Conservation (phyloP, 2,888 invertebrate species). For the Zeuzera pyrina region DNA sequence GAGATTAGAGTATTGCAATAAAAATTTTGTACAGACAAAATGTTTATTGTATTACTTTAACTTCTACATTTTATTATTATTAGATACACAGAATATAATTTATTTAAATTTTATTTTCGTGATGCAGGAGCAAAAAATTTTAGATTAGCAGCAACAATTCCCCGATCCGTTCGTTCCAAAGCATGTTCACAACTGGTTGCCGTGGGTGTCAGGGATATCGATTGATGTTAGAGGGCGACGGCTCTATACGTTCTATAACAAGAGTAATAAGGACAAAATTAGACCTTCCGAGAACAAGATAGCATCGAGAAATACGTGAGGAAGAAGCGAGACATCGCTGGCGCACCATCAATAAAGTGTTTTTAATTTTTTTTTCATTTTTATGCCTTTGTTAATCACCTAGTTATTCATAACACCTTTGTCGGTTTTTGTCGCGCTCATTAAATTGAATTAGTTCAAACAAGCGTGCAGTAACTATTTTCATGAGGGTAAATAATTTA, state of each 20-base stretch:
- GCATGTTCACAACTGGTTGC: slow-evolving; percentile 38
- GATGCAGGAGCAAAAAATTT: too few relatives aligned
- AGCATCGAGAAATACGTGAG: slow-evolving; percentile 52
- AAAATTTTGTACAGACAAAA: too few relatives aligned
- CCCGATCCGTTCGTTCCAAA: slow-evolving; percentile 21
- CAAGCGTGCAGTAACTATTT: slow-evolving; percentile 24
- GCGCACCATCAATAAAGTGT: slow-evolving; percentile 53
- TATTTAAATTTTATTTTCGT: too few relatives aligned
- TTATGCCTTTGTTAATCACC: slow-evolving; percentile 43
- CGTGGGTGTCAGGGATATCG: slow-evolving; percentile 56
- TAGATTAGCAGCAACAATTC: slow-evolving; percentile 19
- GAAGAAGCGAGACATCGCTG: slow-evolving; percentile 52
- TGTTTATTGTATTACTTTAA: too few relatives aligned
- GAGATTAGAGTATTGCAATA: too few relatives aligned
- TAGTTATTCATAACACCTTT: slow-evolving; percentile 69
- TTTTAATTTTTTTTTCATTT: slow-evolving; percentile 23
- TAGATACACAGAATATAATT: too few relatives aligned
- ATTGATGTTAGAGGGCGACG: slow-evolving; percentile 44
- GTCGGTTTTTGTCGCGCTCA: slow-evolving; percentile 55
- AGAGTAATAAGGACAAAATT: slow-evolving; percentile 25
- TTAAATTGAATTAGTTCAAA: slow-evolving; percentile 49
- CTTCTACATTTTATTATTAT: too few relatives aligned
- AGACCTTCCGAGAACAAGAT: slow-evolving; percentile 65
- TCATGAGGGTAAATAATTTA: slow-evolving; percentile 19
- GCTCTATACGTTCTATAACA: slow-evolving; percentile 10